A percentile compares a stretch with the other conserved stretches of the same genome.
Evolutionary conservation across 2,888 invertebrate genomes (phyloP).

Genomic region (Scotopteryx bipunctaria): DNA sequence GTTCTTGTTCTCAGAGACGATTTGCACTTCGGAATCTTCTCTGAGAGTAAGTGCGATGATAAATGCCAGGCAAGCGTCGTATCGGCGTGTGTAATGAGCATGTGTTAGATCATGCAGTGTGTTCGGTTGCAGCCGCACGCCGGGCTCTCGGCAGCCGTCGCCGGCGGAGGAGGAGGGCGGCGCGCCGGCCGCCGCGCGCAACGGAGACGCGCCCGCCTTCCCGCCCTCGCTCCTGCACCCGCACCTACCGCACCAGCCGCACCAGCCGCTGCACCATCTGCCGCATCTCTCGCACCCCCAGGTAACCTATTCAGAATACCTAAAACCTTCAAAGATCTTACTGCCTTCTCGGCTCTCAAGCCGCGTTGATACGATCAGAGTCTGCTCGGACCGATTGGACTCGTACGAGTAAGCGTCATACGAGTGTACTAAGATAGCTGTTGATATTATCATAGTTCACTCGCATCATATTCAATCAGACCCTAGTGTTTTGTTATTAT

Average conservation of each 20-base stretch:
- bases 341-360: too few relatives aligned
- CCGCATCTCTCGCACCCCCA: constrained; percentile 75
- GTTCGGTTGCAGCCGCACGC: constrained; percentile 88
- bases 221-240: constrained; percentile 69
- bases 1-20: too few relatives aligned
- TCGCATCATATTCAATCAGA: too few relatives aligned
- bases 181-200: constrained; percentile 68
- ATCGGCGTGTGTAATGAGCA: background rate
- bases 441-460: too few relatives aligned
- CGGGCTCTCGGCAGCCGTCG: constrained; percentile 95
- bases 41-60: background rate
- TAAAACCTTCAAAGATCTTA: too few relatives aligned
- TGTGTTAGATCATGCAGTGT: constrained; percentile 18
- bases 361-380: too few relatives aligned
- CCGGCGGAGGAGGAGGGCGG: constrained; percentile 92
- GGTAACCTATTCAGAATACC: constrained; percentile 46
- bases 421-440: too few relatives aligned
- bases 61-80: background rate
- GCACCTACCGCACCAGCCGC: constrained; percentile 53
- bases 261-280: constrained; percentile 65
- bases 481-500: too few relatives aligned
- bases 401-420: too few relatives aligned
- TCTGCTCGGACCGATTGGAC: too few relatives aligned
- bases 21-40: too few relatives aligned
- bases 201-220: constrained; percentile 70